These are phyloP conservation scores for Prionace glauca DNA, from an alignment of 2,797 vertebrate genomes.

Conservation along the genomic window DNA sequence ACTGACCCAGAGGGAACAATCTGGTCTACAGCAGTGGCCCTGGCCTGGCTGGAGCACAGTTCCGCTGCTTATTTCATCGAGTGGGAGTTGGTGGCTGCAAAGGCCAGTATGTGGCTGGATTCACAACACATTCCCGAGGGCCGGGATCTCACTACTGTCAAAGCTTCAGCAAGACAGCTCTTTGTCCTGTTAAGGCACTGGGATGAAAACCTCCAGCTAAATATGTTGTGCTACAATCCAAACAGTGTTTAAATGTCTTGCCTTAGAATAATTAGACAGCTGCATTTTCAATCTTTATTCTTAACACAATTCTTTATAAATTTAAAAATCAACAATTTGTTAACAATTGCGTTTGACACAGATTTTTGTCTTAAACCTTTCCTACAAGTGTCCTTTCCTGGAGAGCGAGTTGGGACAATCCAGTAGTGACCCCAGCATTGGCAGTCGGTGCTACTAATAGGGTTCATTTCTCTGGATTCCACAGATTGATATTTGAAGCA, in stretches of 20 bases:
- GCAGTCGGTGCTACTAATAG: not conserved
- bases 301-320: not conserved
- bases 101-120: slow-evolving; percentile 81
- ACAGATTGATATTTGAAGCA: not conserved
- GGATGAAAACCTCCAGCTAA: slow-evolving; percentile 92
- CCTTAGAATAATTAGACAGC: not conserved
- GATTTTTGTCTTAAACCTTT: too few relatives aligned
- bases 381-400: not conserved
- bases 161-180: slow-evolving; percentile 83
- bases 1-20: slow-evolving; percentile 68
- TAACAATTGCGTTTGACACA: not conserved
- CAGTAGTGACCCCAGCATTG: not conserved
- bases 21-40: slow-evolving; percentile 85
- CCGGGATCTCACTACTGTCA: slow-evolving; percentile 64
- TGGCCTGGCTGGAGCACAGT: slow-evolving; percentile 94
- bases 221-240: slow-evolving; percentile 92
- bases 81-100: slow-evolving; percentile 92
- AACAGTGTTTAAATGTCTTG: slow-evolving; percentile 63
- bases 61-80: slow-evolving; percentile 85
- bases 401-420: not conserved
- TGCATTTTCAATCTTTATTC: not conserved
- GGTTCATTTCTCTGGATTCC: not conserved
- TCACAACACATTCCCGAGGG: slow-evolving; percentile 75
- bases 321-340: not conserved
- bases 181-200: slow-evolving; percentile 94